Base-by-base conservation (phyloP, 1,140 invertebrate species). In the Drosophila trapezifrons region DNA sequence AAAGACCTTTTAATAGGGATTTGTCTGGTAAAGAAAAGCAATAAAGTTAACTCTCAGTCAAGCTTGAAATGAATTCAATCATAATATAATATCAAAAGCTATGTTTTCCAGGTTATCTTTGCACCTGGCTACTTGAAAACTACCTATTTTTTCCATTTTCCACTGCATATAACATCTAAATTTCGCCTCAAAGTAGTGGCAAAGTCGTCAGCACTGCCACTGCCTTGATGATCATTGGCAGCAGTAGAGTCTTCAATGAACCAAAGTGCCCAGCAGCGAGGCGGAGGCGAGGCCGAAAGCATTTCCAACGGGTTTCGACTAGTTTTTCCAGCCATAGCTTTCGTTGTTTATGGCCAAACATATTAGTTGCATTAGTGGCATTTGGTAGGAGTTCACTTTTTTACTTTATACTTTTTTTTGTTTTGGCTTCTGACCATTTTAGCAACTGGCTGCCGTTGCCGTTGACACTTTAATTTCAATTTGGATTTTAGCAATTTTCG, bases 331-430 rank as follows among this genome's bases (percentile, higher is more conserved):
- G 45, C 38, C n/a, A 42, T 73, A 81, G 80, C 83, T 87, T 87
- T 87, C 83, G 83, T 77, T 78, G 82, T 82, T 86, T 87, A 87
- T 77, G 67, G 84, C 84, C 83, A 86, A 83, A 86, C 76, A 86
- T 87, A 89, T 87, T 89, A 83, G 66, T 67, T 79, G 76, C 43
- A 63, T 79, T 82, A 83, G 82, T 76, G 42, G 76, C 57, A 56
- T 76, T 71, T 73, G 57, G 67, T 76, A 76, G 82, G 66, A 72
- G 82, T 71, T 76, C 27, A 46, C 62, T 76, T 67, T 71, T 29
- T 29, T 29, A 7, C 27, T 9, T 8, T 10, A 22, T 22, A 45
- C 54, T 69, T 60, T 72, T 52, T 47, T 25, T 45, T 7, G 51
- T 69, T 63, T 71, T 69, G 82, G 65, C 65, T 72, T 81, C 78